phyloP scores from a whole-genome alignment of 2,888 invertebrate species.

The Volucella bombylans region DNA sequence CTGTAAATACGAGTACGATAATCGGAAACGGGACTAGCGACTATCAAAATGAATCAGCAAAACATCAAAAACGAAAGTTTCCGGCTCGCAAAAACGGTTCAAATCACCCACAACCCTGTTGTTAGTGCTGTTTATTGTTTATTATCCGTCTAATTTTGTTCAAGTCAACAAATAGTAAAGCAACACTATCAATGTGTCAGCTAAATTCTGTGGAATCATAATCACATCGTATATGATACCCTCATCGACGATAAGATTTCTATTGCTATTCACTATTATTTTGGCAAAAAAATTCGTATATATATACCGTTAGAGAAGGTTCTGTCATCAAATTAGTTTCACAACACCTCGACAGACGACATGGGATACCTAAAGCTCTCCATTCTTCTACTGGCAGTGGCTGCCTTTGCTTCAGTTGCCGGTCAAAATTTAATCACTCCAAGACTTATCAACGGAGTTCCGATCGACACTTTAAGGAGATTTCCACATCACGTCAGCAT shows the following conservation, averaged over 20 bases:
- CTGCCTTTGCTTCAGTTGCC: not conserved
- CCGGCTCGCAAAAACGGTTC: not conserved
- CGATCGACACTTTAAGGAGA: constrained; percentile 40
- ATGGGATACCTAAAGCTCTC: constrained; percentile 17
- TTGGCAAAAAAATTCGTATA: not conserved
- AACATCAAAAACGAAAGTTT: not conserved
- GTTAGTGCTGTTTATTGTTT: not conserved
- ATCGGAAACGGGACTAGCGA: too few relatives aligned
- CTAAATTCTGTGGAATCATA: too few relatives aligned
- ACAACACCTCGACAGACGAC: not conserved
- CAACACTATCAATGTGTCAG: too few relatives aligned
- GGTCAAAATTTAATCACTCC: not conserved
- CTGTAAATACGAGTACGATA: too few relatives aligned
- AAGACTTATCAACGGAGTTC: constrained; percentile 46
- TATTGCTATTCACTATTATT: too few relatives aligned
- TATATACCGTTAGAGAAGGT: constrained; percentile 6
- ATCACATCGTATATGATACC: too few relatives aligned
- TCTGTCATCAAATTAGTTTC: not conserved
- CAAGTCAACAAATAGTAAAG: not conserved
- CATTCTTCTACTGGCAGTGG: not conserved
- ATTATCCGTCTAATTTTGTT: not conserved
- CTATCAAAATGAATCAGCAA: not conserved
- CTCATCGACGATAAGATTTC: too few relatives aligned
- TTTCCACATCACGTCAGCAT: constrained; percentile 58
- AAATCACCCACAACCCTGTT: not conserved